Conservation (phyloP, 2,797 vertebrate genomes). For the Trachurus trachurus region DNA sequence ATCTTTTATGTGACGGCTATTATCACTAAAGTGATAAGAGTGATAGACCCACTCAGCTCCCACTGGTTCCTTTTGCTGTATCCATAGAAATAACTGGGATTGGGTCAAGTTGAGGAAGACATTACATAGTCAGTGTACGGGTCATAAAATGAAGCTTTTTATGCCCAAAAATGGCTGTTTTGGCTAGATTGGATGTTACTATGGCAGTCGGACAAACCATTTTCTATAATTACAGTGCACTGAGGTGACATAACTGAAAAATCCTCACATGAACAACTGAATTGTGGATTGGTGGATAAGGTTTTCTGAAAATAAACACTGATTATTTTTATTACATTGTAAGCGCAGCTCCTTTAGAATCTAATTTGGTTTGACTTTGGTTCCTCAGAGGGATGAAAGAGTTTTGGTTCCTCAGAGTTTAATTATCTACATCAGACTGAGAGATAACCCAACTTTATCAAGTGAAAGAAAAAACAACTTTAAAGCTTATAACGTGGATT, state of each 20-base stretch:
- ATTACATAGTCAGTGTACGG: constrained; percentile 54
- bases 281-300: background rate
- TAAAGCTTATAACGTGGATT: background rate
- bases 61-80: constrained; percentile 71
- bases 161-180: constrained; percentile 42
- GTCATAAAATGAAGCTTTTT: constrained; percentile 62
- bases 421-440: constrained; percentile 10
- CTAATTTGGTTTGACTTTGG: constrained; percentile 14
- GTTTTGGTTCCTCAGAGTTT: background rate
- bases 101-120: constrained; percentile 78
- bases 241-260: background rate
- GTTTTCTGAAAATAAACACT: constrained; percentile 7
- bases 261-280: background rate
- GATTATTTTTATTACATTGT: background rate
- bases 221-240: constrained; percentile 14
- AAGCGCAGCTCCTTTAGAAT: background rate
- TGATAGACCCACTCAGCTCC: constrained; percentile 80
- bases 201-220: constrained; percentile 28
- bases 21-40: constrained; percentile 86
- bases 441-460: constrained; percentile 20
- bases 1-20: constrained; percentile 85
- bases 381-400: constrained; percentile 13
- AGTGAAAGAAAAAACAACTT: constrained; percentile 6
- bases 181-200: constrained; percentile 30
- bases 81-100: constrained; percentile 73